A percentile compares a stretch with the other conserved stretches of the same genome.
These are phyloP conservation scores for Eleutherodactylus coqui DNA, from an alignment of 2,797 vertebrate species.

Conservation along the genomic window DNA sequence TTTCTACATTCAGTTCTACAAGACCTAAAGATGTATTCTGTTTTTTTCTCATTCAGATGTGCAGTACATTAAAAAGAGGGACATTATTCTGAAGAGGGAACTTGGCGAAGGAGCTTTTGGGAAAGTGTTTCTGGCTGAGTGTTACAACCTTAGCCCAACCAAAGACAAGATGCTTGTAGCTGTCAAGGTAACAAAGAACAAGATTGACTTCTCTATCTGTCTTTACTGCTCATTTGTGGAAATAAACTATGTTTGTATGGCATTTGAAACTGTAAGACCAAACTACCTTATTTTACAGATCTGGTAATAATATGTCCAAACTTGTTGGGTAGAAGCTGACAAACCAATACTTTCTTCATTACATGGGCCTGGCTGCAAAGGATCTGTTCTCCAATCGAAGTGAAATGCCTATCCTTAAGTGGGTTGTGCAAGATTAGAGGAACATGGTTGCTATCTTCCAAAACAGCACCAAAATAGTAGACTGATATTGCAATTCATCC, in stretches of 20 bases:
- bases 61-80: conserved; percentile 94
- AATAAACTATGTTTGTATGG: neutral
- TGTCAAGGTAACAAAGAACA: conserved; percentile 86
- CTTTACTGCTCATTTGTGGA: neutral
- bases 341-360: neutral
- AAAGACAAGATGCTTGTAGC: conserved; percentile 98
- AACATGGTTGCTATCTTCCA: neutral
- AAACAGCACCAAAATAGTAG: neutral
- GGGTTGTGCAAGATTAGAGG: neutral
- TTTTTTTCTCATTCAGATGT: conserved; percentile 80
- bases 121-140: conserved; percentile 97
- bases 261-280: neutral
- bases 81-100: conserved; percentile 96
- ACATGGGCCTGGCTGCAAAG: neutral
- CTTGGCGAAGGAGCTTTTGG: conserved; percentile 96
- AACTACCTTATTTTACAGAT: too few species aligned
- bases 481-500: neutral
- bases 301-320: neutral
- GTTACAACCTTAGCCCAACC: conserved; percentile 95
- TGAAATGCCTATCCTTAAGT: neutral
- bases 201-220: neutral
- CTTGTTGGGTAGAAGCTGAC: neutral
- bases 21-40: neutral
- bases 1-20: neutral
- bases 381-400: neutral